Evolutionary conservation across 64 coral and sea anemone genomes (phyloP).

Genomic region (Cladopsammia gracilis): DNA sequence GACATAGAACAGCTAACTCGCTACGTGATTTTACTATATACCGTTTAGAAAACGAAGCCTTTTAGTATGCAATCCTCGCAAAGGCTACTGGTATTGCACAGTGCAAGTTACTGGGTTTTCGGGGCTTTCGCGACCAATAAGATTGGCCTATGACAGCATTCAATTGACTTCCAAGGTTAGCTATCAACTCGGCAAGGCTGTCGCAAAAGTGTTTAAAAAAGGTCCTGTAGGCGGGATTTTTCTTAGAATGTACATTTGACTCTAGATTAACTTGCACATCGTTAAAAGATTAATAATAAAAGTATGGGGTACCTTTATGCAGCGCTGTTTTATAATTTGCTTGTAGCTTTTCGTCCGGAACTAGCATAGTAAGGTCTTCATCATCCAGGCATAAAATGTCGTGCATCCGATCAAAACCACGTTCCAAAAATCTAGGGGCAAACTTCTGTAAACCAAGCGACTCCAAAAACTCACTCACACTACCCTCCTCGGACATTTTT

Average conservation of each 20-base stretch:
- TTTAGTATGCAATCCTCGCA: not conserved
- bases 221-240: not conserved
- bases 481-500: conserved; percentile 39
- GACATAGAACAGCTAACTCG: not conserved
- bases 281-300: no score
- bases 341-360: not conserved
- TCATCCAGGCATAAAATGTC: conserved; percentile 21
- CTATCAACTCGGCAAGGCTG: not conserved
- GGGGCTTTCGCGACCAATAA: not conserved
- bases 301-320: not conserved
- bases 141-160: not conserved
- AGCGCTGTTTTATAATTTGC: not conserved
- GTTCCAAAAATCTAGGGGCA: not conserved
- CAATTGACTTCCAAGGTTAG: not conserved
- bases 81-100: not conserved
- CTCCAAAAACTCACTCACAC: conserved; percentile 26
- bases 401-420: conserved; percentile 6
- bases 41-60: not conserved
- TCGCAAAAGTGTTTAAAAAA: not conserved
- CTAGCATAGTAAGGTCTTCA: conserved; percentile 6
- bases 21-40: not conserved
- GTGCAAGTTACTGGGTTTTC: not conserved
- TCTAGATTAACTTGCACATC: not conserved
- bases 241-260: not conserved
- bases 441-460: conserved; percentile 20